Evolutionary conservation across 1,140 invertebrate species (phyloP), one percentile per base, ranked within the genome.

Genomic region (Gonatopus flavifemur): DNA sequence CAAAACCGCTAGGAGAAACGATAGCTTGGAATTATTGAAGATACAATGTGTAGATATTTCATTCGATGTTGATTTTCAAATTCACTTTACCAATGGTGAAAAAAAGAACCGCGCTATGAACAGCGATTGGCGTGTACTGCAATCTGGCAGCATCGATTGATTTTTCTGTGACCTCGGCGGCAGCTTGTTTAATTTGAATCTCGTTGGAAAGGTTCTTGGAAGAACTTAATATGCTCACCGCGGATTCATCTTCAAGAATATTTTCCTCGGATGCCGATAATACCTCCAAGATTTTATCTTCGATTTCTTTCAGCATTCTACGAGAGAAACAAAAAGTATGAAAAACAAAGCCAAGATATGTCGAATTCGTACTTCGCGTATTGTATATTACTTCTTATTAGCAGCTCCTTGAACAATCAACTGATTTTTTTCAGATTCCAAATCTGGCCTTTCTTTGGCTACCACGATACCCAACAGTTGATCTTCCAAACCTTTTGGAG

Each of bases 161-260:
- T 64, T 88, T 87, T 72, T 96, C 93, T 0, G 94, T 96, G 16
- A 88, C 82, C 79, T 94, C 91, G 18, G 89, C 86, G 40, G 91
- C 86, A 43, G 88, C 85, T 78, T 96, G 93, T 73, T 97, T 97
- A 40, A 90, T 86, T 57, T 87, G 86, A 42, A 97, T 92, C 62
- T 93, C 90, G 79, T 94, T 89, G 36, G 93, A 84, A 62, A 94
- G 77, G 19, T 84, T 83, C 81, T 98, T 97, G 7, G 94, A 96
- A 1, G 93, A 93, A 51, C 92, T 96, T 38, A 98, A 76, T 55
- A 96, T 87, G 70, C 88, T 87, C 12, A 98, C 94, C 10, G 93
- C 94, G 22, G 89, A 92, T 80, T 98, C 94, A 76, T 98, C 95
- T 77, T 98, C 95, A 18, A 98, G 80, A 65, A 98, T 91, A 77